These are phyloP conservation scores for Protaetia brevitarsis DNA, from an alignment of 1,140 invertebrate species.

Conservation along the genomic window DNA sequence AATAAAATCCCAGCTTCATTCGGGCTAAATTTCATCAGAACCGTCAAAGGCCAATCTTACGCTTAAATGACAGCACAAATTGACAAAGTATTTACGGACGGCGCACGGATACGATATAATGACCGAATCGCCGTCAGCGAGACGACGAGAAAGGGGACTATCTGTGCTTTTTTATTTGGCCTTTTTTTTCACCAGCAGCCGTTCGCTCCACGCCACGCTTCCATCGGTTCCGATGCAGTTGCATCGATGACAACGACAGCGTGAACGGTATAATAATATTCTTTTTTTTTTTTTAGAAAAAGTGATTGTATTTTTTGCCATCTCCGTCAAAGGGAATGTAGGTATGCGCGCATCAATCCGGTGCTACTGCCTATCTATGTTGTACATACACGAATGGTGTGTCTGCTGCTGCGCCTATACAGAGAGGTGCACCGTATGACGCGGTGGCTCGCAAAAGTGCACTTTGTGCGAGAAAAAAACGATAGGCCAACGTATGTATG, in stretches of 20 bases:
- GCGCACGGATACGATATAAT: background rate
- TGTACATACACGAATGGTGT: background rate
- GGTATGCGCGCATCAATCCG: no score
- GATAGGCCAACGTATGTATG: no score
- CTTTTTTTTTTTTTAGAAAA: background rate
- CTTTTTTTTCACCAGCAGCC: background rate
- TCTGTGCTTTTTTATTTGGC: no score
- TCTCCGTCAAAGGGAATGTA: no score
- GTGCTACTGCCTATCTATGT: background rate
- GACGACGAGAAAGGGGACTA: background rate
- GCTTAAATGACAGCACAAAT: conserved; percentile 11
- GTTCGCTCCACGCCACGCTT: background rate
- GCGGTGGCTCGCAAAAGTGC: conserved; percentile 1
- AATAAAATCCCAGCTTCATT: no score
- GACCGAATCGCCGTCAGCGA: background rate
- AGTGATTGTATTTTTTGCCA: no score
- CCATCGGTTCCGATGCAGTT: conserved; percentile 2
- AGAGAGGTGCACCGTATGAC: background rate
- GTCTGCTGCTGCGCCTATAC: background rate
- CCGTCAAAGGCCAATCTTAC: conserved; percentile 11
- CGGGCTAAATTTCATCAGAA: background rate
- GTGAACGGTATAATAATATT: background rate
- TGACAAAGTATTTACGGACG: background rate
- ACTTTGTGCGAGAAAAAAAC: background rate
- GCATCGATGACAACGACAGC: conserved; percentile 1